Evolutionary conservation across 1,140 invertebrate genomes (phyloP), one percentile per base, ranked within the genome.

Genomic region (Trigoniulus corallinus): DNA sequence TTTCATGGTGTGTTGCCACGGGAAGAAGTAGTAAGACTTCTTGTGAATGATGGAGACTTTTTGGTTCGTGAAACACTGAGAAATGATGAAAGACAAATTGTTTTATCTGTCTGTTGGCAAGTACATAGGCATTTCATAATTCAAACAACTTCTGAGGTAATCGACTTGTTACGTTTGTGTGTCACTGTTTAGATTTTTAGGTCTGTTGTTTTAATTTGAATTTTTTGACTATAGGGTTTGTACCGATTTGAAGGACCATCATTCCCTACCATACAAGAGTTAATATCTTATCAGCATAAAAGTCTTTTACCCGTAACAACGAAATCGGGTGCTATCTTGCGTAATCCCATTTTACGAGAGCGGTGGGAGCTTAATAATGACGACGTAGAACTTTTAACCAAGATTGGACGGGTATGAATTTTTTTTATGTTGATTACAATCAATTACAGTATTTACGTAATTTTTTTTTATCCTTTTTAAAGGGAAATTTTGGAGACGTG

Each of bases 401-500:
- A 95, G 75, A 93, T 96, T 62, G 92, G 93, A 65, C 76, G 84
- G 64, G 91, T 94, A 67, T 76, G 71, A 66, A 26, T 43, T 15
- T 25, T 26, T 24, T 53, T 25, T 22, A 50, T 56, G n/a, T 50
- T 43, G 13, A 43, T 42, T 3, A 13, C 15, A 23, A 7, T 12
- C 22, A 0, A 18, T 27, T 13, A 23, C 2, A 2, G 3, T 2
- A 53, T 20, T 54, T 34, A 34, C 0, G 24, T 13, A 26, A 22
- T 40, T 29, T 52, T 50, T 46, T 50, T 26, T 55, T 46, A 37
- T n/a, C n/a, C n/a, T n/a, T n/a, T n/a, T 58, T 62, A 4, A 58
- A 95, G 89, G 93, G 93, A 48, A 96, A 96, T 66, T 97, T 97
- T 70, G 92, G 92, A 2, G 92, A 95, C 65, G 92, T 97, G 1